Conservation (phyloP, 2,113 vertebrate species). For the Calonectris borealis region DNA sequence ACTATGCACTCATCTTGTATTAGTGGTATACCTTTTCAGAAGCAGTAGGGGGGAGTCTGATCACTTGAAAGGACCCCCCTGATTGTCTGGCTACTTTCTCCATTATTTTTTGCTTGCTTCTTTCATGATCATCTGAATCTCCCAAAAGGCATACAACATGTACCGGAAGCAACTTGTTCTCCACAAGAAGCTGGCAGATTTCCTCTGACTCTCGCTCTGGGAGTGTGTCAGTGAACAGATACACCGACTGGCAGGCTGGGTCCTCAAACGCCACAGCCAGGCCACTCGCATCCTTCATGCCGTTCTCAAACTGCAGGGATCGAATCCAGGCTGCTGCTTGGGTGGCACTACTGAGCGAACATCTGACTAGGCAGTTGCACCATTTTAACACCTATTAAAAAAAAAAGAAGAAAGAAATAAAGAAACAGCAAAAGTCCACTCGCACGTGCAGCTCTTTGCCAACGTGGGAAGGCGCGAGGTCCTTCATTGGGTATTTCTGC, state of each 20-base stretch:
- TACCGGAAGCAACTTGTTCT: not conserved
- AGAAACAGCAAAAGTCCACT: not conserved
- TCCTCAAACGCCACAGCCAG: not conserved
- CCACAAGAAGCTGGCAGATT: not conserved
- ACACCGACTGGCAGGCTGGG: not conserved
- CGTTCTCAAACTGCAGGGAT: not conserved
- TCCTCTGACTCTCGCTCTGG: not conserved
- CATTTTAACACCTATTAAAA: not conserved
- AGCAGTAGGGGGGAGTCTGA: not conserved
- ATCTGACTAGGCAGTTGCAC: not conserved
- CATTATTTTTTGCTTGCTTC: not conserved
- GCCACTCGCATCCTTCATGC: not conserved
- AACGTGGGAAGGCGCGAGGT: no score
- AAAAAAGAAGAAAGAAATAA: not conserved
- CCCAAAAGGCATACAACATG: not conserved
- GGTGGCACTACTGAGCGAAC: not conserved
- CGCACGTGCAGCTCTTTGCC: not conserved
- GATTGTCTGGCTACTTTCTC: not conserved
- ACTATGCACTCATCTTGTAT: not conserved
- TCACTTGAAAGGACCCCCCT: not conserved
- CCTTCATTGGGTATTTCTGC: rapidly evolving
- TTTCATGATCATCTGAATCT: not conserved
- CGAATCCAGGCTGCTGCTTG: not conserved
- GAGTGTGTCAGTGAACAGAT: not conserved
- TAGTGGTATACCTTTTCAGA: not conserved